Evolutionary conservation across 2,888 invertebrate genomes (phyloP), one percentile per base, ranked within the genome.

Genomic region (Lutraria lutraria): DNA sequence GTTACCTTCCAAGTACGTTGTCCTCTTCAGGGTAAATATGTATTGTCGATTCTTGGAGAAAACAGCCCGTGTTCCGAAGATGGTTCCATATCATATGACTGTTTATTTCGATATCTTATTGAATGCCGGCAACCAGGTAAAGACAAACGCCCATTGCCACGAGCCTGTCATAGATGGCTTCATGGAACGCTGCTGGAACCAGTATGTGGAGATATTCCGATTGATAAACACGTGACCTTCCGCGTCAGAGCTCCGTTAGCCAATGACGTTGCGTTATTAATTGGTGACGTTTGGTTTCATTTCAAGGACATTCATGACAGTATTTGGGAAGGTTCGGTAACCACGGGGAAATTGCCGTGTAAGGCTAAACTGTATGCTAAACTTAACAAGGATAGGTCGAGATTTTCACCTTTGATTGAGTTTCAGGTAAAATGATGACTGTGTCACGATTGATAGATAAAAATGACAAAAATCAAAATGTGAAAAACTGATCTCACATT

Each of bases 261-360:
- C 12, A 94, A 93, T 34, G 96, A 95, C 79, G 95, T 96, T 79
- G 95, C 95, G 1, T 92, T 96, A 81, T 92, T 96, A 68, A 94
- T 96, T 29, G 95, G 95, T 8, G 95, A 94, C 83, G 94, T 95
- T 15, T 96, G 96, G 95, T 95, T 94, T 89, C 95, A 96, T 91
- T 94, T 96, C 83, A 93, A 93, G n/a, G 93, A 92, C n/a, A 88
- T 94, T 13, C 93, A 94, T 21, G 95, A 95, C 88, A 93, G 94
- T 81, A 94, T 95, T 53, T 95, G 95, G 95, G 95, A 95, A 89
- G 95, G 95, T 0, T 92, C 93, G 13, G 93, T 95, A 2, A 92
- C 93, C 8, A 95, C 95, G 13, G 94, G 95, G 80, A 92, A 90
- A 56, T 89, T 88, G 6, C 89, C 93, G 0, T 94, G 95, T 56